Base-by-base conservation (phyloP, 1,140 invertebrate species). In the Bombus confusus region DNA sequence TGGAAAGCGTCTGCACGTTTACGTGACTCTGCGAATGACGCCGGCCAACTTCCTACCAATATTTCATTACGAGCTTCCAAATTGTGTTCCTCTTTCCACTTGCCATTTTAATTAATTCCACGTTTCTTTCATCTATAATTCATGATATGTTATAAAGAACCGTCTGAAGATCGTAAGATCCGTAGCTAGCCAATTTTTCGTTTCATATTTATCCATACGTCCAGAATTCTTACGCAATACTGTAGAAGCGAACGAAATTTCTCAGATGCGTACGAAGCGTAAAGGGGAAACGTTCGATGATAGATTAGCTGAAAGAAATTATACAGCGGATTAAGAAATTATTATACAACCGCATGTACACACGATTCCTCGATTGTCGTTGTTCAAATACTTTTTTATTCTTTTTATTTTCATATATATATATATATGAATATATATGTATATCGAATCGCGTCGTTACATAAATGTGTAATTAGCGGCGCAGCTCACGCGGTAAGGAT, bases 401-500 rank as follows among this genome's bases (percentile, higher is more conserved):
- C 13, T 6, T 68, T 37, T 28, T 71, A n/a, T 73, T 18, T 47
- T 41, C 15, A 18, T 31, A 12, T 43, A 4, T 73, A 15, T 72
- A 15, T 41, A 18, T 25, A 69, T 41, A 39, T 41, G n/a, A n/a
- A n/a, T n/a, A 13, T n/a, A 13, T n/a, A 28, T 77, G 37, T 47
- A 80, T 80, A 62, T 47, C 72, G 22, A 10, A 73, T 64, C 68
- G 41, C 8, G 10, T n/a, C 25, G 39, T 85, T 85, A 85, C 41
- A 69, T 85, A 85, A 85, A 80, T 41, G 31, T 47, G 77, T 22
- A 79, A 80, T 80, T 79, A 79, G 37, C 68, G 52, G 77, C 39
- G 13, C 34, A 39, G 8, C 81, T 52, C 62, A 28, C 62, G 31
- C 39, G 52, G n/a, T 39, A 41, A 84, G 66, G 39, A 83, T 0